Percentiles rank a stretch among this genome's conserved stretches.
These are phyloP conservation scores for Pycnonotus jocosus DNA, from an alignment of 2,113 vertebrate species.

Conservation along the genomic window DNA sequence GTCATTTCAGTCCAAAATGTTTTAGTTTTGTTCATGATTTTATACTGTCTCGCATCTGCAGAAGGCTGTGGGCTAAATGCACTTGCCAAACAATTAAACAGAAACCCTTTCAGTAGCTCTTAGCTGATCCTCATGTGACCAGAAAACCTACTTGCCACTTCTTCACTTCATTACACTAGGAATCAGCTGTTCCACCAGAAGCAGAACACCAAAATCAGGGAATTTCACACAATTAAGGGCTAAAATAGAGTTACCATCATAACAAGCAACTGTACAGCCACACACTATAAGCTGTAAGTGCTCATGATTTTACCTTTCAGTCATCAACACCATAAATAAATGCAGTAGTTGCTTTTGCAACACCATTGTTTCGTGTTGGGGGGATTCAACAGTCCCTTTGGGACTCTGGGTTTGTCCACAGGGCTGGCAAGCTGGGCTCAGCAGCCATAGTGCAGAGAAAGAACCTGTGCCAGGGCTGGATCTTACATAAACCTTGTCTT, in stretches of 20 bases:
- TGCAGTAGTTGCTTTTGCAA: background rate
- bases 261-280: background rate
- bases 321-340: background rate
- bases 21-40: background rate
- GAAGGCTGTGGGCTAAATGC: background rate
- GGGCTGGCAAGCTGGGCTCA: background rate
- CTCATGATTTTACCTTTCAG: background rate
- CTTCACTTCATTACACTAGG: background rate
- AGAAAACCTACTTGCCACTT: background rate
- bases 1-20: background rate
- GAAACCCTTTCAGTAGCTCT: background rate
- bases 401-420: background rate
- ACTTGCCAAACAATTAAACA: background rate
- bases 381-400: background rate
- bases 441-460: background rate
- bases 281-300: background rate
- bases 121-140: background rate
- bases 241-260: background rate
- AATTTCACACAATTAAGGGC: background rate
- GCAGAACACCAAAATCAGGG: background rate
- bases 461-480: background rate
- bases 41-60: background rate
- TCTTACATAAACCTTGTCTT: background rate
- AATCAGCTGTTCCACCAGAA: background rate
- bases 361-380: background rate